phyloP scores from a whole-genome alignment of 2,888 invertebrate species.

The Aspidiotus destructor region DNA sequence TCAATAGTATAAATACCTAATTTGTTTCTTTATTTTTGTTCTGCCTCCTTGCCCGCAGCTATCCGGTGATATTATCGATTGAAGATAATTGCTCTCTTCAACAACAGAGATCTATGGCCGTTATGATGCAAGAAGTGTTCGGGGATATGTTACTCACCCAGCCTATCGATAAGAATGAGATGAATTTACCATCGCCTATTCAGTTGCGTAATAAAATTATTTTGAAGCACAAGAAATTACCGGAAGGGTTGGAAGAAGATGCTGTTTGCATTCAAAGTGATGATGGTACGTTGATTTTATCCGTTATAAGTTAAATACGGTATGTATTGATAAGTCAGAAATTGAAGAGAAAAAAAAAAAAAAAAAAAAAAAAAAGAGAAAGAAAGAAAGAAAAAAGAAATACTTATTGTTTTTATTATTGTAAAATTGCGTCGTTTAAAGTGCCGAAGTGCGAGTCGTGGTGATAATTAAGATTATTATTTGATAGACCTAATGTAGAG shows the following conservation, averaged over 20 bases:
- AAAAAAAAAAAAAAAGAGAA: no score
- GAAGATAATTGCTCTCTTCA: conserved; percentile 85
- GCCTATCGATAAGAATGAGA: conserved; percentile 68
- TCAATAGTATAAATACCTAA: no score
- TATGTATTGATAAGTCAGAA: no score
- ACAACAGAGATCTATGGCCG: conserved; percentile 84
- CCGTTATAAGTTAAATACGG: no score
- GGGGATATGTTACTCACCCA: conserved; percentile 73
- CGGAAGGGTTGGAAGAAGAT: conserved; percentile 73
- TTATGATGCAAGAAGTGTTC: conserved; percentile 71
- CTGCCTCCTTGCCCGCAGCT: conserved; percentile 45
- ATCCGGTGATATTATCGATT: conserved; percentile 80
- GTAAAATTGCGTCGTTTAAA: no score
- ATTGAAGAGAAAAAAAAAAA: no score
- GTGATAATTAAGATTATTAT: no score
- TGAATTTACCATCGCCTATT: conserved; percentile 70
- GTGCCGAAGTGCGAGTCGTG: no score
- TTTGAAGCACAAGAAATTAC: conserved; percentile 85
- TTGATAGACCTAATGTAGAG: no score
- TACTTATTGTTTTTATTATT: no score
- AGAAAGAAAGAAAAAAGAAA: no score
- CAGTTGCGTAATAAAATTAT: conserved; percentile 67
- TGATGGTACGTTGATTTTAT: conserved; percentile 45
- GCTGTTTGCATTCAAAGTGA: conserved; percentile 51
- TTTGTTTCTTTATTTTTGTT: not conserved